A percentile compares a stretch with the other conserved stretches of the same genome.
Evolutionary conservation across 1,140 invertebrate species (phyloP).

Genomic region (Aphaenogaster ashmeadi): DNA sequence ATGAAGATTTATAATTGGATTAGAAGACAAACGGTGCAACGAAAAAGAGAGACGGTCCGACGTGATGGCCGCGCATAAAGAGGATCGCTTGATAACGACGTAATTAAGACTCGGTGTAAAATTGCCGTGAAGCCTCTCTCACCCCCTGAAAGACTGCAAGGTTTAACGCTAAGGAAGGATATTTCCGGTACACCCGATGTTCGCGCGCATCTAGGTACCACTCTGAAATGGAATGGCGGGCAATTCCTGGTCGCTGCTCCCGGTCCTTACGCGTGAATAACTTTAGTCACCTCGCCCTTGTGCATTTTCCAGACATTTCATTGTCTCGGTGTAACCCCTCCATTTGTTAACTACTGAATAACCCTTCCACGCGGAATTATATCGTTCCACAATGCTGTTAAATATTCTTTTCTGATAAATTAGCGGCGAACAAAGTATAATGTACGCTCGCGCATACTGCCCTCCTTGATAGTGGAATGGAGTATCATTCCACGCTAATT

Average conservation of each 20-base stretch:
- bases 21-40: slow-evolving; percentile 5
- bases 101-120: slow-evolving; percentile 58
- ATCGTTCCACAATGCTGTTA: neutral
- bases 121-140: slow-evolving; percentile 15
- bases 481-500: neutral
- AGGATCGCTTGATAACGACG: slow-evolving; percentile 37
- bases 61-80: neutral
- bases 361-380: slow-evolving; percentile 38
- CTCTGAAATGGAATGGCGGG: slow-evolving; percentile 59
- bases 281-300: slow-evolving; percentile 51
- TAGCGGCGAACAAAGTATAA: neutral
- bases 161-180: slow-evolving; percentile 46
- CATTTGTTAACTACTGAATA: slow-evolving; percentile 57
- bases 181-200: slow-evolving; percentile 60
- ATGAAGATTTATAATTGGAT: slow-evolving; percentile 28
- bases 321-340: slow-evolving; percentile 35
- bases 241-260: slow-evolving; percentile 49
- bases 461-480: neutral
- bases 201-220: neutral
- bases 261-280: slow-evolving; percentile 57
- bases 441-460: neutral
- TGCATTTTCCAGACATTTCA: slow-evolving; percentile 59
- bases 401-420: slow-evolving; percentile 9
- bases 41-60: neutral
- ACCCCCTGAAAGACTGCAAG: slow-evolving; percentile 5